These are phyloP conservation scores for Neuroterus valhalla DNA, from an alignment of 1,140 invertebrate species.

Conservation along the genomic window DNA sequence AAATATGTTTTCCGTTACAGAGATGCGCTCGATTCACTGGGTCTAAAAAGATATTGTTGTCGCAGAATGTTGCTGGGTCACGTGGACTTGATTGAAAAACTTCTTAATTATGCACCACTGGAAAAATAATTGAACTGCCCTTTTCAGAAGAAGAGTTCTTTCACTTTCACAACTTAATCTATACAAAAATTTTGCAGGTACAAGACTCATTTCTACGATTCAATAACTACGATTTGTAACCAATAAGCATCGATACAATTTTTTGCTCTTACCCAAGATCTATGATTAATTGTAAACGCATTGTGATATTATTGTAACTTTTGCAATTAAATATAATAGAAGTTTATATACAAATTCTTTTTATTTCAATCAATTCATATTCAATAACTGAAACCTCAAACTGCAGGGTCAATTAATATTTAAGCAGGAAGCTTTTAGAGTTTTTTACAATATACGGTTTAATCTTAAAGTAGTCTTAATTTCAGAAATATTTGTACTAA, in stretches of 20 bases:
- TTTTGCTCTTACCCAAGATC: too few species aligned
- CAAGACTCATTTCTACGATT: too few species aligned
- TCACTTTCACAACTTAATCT: too few species aligned
- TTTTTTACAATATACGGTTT: neutral
- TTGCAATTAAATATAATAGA: neutral
- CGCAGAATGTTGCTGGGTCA: conserved; percentile 98
- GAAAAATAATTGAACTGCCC: conserved; percentile 81
- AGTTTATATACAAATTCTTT: neutral
- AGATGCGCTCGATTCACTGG: conserved; percentile 98
- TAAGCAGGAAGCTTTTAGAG: neutral
- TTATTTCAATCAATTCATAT: neutral
- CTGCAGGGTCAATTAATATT: too few species aligned
- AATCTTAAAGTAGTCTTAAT: too few species aligned
- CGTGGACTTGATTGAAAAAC: conserved; percentile 99
- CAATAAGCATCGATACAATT: too few species aligned
- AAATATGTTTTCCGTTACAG: conserved; percentile 75
- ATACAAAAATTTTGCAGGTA: too few species aligned
- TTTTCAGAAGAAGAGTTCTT: neutral
- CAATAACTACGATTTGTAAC: too few species aligned
- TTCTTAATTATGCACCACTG: conserved; percentile 97
- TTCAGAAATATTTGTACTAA: too few species aligned
- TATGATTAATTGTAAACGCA: neutral
- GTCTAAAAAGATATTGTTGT: conserved; percentile 98
- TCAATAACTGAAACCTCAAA: neutral
- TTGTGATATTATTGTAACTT: neutral